Evolutionary conservation across 2,888 invertebrate species (phyloP), one percentile per base, ranked within the genome.

Genomic region (Orthosia gracilis): DNA sequence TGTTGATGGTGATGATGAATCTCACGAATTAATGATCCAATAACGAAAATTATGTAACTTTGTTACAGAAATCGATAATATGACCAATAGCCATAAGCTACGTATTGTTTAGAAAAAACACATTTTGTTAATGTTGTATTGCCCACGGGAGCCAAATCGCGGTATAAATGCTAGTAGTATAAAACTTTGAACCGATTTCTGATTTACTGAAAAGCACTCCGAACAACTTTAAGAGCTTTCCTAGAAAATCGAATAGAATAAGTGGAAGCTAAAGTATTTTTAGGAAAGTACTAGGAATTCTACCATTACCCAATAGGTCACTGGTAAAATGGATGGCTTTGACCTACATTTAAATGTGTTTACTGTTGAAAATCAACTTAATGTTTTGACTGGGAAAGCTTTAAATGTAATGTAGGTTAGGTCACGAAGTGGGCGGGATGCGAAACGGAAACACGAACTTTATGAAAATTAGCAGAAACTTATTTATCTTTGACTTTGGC

Each of bases 341-440:
- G 50, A 69, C 69, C 69, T 77, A 17, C 45, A 69, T 77, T 50
- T 31, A 1, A 65, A 65, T 50, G 57, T 75, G 66, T 73, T 58
- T 76, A 52, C 52, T 23, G 45, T 58, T 76, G 50, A 52, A 69
- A 77, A 76, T 62, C 18, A 18, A 68, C 17, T 67, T 23, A 55
- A 57, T 69, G 31, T 74, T 66, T 47, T 67, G 31, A 47, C 67
- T 59, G 18, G 17, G 1, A 54, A 0, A 11, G 3, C 52, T 59
- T 55, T 4, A 13, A 58, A 75, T 47, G 21, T 26, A 9, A 45
- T 31, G 12, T 76, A 47, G 50, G 65, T 50, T 26, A 74, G n/a
- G 17, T 13, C 26, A 7, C 18, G 18, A 65, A 21, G 75, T 45
- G 4, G 55, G 40, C 4, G 15, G 2, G 15, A 1, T 18, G 15